These are phyloP conservation scores for Musca domestica DNA, from an alignment of 1,140 invertebrate genomes.

Conservation along the genomic window DNA sequence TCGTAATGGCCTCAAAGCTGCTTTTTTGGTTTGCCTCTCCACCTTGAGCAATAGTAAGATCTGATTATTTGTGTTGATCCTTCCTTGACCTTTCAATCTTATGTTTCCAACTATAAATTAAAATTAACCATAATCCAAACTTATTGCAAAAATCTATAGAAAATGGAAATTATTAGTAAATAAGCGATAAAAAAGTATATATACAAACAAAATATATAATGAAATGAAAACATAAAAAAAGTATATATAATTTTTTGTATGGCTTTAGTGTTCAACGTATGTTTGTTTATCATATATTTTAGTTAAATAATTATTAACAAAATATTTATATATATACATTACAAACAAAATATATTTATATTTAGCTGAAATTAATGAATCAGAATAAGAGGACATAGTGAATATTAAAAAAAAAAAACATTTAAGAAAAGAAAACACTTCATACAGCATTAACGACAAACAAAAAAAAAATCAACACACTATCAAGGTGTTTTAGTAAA, in stretches of 20 bases:
- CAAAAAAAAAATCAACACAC: not conserved
- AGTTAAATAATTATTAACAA: constrained; percentile 19
- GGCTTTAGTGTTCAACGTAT: constrained; percentile 24
- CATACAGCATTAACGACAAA: not conserved
- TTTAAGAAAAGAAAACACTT: not conserved
- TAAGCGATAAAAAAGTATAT: constrained; percentile 22
- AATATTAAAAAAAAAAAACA: constrained; percentile 14
- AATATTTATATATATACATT: constrained; percentile 17
- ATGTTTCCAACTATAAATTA: too few relatives aligned
- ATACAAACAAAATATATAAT: constrained; percentile 14
- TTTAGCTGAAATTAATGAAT: not conserved
- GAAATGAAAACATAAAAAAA: constrained; percentile 27
- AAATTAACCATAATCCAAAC: not conserved
- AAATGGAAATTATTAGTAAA: not conserved
- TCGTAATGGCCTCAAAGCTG: too few relatives aligned
- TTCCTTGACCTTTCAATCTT: too few relatives aligned
- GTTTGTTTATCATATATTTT: constrained; percentile 9
- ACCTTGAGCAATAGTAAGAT: too few relatives aligned
- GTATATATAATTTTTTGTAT: constrained; percentile 13
- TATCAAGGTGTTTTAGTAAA: not conserved
- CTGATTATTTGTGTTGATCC: too few relatives aligned
- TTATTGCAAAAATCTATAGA: constrained; percentile 1
- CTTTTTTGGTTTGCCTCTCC: too few relatives aligned
- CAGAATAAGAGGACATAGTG: not conserved
- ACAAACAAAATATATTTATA: constrained; percentile 14